Conservation (phyloP, 2,113 vertebrate genomes). For the Pica pica region DNA sequence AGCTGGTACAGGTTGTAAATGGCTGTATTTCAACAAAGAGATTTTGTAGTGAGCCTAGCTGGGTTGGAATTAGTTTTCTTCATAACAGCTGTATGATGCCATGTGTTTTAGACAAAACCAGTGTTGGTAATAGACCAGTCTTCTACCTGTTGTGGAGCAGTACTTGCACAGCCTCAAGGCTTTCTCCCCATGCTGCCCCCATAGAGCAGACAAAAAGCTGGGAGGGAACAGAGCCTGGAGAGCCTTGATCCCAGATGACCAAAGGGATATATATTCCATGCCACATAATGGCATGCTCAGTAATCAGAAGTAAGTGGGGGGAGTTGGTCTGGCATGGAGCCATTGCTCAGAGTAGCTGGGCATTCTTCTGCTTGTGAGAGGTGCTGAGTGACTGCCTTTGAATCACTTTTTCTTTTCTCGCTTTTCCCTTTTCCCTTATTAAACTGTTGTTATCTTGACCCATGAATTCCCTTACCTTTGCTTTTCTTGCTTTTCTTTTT, state of each 20-base stretch:
- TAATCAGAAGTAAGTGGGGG: not conserved
- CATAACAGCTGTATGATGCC: not conserved
- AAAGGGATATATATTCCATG: not conserved
- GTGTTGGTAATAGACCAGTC: not conserved
- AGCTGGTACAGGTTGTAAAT: not conserved
- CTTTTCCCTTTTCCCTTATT: not conserved
- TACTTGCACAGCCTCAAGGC: not conserved
- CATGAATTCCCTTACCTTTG: not conserved
- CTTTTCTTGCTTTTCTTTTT: not conserved
- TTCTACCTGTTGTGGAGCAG: not conserved
- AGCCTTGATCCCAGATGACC: not conserved
- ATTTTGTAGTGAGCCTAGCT: not conserved
- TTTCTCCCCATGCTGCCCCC: not conserved
- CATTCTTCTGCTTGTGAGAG: not conserved
- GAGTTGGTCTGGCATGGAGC: not conserved
- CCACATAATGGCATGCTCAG: not conserved
- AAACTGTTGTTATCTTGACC: not conserved
- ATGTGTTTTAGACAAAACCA: not conserved
- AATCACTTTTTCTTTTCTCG: not conserved
- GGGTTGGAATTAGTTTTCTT: not conserved
- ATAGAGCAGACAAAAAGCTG: not conserved
- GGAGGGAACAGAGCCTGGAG: not conserved
- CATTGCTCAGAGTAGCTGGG: not conserved
- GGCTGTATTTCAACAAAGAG: not conserved
- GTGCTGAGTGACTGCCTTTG: not conserved